Evolutionary conservation across 2,113 vertebrate genomes (phyloP), one percentile per base, ranked within the genome.

Genomic region (Rhombomys opimus): DNA sequence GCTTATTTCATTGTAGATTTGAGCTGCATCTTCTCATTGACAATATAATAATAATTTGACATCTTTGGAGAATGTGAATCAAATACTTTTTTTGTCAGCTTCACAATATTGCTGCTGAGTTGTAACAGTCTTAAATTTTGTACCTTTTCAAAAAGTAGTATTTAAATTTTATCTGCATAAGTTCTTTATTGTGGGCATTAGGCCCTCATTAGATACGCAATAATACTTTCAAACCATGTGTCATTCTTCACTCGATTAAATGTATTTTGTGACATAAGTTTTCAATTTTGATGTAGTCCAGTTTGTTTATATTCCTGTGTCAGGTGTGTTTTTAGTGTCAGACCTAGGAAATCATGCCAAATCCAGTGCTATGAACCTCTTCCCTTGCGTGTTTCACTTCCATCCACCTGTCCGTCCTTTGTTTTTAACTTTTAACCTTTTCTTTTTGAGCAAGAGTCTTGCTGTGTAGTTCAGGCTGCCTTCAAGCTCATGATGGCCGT

Each of bases 11-110:
- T 59, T 81, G 10, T 10, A 57, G 32, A n/a, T 81, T 57, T 81
- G 52, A n/a, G n/a, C n/a, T 81, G 78, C 32, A 11, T 81, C 32
- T 57, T 59, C 35, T 52, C 59, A 84, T 22, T 84, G 8, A 41
- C 63, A 59, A 14, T 59, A 25, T 82, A 59, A n/a, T 20, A 35
- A 41, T 63, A 59, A 85, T 46, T 78, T 85, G 22, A 59, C 94
- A 32, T 80, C 59, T 65, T 94, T 87, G n/a, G 32, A 87, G 81
- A 92, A 78, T 84, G 61, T 52, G 81, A 88, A n/a, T 87, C n/a
- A 73, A 92, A 30, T 61, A 35, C 18, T 78, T 73, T 87, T 46
- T 11, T 84, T n/a, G 70, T 90, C 78, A 20, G 70, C 35, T 17
- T 7, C n/a, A 15, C 35, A 72, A 72, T n/a, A 20, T 13, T 13